A percentile compares a stretch with the other conserved stretches of the same genome.
Conservation (phyloP, 1,140 invertebrate species). For the Drosophila kurseongensis region DNA sequence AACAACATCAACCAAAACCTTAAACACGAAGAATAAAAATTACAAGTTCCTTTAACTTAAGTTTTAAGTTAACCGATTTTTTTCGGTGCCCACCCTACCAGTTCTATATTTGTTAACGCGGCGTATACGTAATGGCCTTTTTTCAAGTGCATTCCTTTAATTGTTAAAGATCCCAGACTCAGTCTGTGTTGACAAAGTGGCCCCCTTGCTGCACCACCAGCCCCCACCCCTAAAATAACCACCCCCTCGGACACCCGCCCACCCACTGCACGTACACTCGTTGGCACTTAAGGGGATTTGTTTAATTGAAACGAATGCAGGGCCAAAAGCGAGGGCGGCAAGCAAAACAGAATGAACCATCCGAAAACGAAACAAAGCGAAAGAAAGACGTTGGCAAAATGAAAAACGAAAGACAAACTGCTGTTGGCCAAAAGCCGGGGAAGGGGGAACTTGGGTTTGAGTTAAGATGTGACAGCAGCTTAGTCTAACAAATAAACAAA, state of each 20-base stretch:
- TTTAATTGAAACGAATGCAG: conserved; percentile 82
- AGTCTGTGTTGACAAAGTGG: conserved; percentile 79
- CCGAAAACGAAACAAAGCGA: conserved; percentile 46
- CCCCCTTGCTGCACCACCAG: conserved; percentile 13
- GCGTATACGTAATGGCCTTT: conserved; percentile 65
- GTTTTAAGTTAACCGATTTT: neutral
- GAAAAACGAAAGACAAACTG: conserved; percentile 53
- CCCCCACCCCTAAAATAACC: neutral
- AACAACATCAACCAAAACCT: no score
- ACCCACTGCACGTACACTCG: conserved; percentile 65
- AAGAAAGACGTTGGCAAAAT: conserved; percentile 48
- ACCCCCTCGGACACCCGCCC: neutral
- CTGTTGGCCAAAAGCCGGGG: conserved; percentile 10
- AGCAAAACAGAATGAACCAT: conserved; percentile 37
- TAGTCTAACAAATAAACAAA: conserved; percentile 69
- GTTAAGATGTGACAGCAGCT: conserved; percentile 46
- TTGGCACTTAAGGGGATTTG: conserved; percentile 83
- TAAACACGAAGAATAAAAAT: no score
- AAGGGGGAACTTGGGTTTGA: neutral
- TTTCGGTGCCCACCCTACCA: conserved; percentile 1
- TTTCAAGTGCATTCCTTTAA: conserved; percentile 77
- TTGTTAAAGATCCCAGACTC: conserved; percentile 61
- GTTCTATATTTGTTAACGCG: conserved; percentile 49
- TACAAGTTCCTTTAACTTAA: no score
- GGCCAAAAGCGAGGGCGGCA: conserved; percentile 45